phyloP scores from a whole-genome alignment of 2,797 vertebrate genomes.

The Lepilemur septentrionalis region DNA sequence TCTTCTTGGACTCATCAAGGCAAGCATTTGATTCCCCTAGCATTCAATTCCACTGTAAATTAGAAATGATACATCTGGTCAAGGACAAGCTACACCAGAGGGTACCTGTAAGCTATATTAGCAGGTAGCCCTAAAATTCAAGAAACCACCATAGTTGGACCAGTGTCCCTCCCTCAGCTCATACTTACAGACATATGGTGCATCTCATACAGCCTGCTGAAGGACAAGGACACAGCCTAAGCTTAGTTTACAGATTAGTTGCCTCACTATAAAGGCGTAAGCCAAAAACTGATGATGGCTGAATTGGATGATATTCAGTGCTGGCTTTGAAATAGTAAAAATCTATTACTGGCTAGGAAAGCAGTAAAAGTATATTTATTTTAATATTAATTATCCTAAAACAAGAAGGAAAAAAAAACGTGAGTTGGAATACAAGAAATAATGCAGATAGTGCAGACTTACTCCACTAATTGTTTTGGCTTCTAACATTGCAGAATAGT shows the following conservation, averaged over 20 bases:
- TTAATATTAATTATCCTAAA: conserved; percentile 49
- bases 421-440: conserved; percentile 8
- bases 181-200: neutral
- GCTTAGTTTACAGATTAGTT: neutral
- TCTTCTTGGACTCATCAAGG: neutral
- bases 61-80: neutral
- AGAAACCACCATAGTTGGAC: neutral
- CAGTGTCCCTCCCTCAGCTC: neutral
- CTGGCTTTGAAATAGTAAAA: neutral
- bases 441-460: neutral
- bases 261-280: neutral
- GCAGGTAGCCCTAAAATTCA: neutral
- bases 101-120: neutral
- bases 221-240: neutral
- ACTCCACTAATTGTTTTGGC: conserved; percentile 53
- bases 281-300: neutral
- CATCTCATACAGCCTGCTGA: neutral
- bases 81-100: neutral
- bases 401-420: neutral
- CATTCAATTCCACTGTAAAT: neutral
- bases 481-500: neutral
- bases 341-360: neutral
- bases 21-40: neutral
- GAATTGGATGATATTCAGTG: neutral
- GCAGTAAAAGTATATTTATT: neutral